phyloP scores from a whole-genome alignment of 2,797 vertebrate species.

The Gymnoscopelus braueri region DNA sequence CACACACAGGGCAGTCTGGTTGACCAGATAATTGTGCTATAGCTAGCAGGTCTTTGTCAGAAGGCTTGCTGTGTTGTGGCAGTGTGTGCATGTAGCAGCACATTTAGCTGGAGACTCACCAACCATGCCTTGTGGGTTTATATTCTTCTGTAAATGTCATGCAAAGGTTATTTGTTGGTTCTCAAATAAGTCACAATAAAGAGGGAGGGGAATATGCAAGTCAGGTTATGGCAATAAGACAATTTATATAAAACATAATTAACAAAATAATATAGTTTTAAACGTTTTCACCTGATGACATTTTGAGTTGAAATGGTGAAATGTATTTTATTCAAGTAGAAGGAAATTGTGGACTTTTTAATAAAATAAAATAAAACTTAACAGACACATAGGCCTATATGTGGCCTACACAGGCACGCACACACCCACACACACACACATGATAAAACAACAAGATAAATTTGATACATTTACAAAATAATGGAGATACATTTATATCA shows the following conservation, averaged over 20 bases:
- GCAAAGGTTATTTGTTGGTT: slow-evolving; percentile 57
- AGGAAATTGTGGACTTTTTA: too few relatives aligned
- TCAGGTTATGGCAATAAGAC: slow-evolving; percentile 6
- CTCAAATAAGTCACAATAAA: slow-evolving; percentile 18
- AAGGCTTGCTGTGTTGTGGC: slow-evolving; percentile 6
- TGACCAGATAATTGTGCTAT: too few relatives aligned
- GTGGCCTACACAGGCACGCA: too few relatives aligned
- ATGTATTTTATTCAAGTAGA: too few relatives aligned
- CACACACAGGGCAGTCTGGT: too few relatives aligned
- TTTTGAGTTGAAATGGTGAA: too few relatives aligned
- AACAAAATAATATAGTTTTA: too few relatives aligned
- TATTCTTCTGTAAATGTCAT: slow-evolving; percentile 61
- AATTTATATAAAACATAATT: background rate
- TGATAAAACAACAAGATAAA: background rate
- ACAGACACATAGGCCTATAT: too few relatives aligned
- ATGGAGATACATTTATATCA: background rate
- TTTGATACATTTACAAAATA: slow-evolving; percentile 22
- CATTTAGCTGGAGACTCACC: slow-evolving; percentile 33
- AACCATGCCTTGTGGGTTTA: slow-evolving; percentile 39
- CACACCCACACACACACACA: too few relatives aligned
- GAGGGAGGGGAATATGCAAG: too few relatives aligned
- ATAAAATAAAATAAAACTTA: too few relatives aligned
- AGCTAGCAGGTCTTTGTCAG: background rate
- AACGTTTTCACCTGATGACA: too few relatives aligned
- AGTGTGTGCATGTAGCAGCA: slow-evolving; percentile 29